Evolutionary conservation across 2,113 vertebrate species (phyloP).

Genomic region (Trogon surrucura): DNA sequence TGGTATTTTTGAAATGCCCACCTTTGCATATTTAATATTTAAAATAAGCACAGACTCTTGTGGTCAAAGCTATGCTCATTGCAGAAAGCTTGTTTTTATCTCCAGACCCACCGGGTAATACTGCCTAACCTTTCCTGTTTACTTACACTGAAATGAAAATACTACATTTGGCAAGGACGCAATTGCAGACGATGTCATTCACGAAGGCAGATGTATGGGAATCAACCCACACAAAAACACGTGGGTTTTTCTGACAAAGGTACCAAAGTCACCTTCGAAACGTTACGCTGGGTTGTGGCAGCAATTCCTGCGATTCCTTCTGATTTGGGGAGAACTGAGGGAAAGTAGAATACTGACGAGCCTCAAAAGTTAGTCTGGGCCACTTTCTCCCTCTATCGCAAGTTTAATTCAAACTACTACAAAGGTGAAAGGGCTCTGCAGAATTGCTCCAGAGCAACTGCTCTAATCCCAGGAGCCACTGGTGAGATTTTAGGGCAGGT

Average conservation of each 20-base stretch:
- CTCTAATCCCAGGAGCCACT: not conserved
- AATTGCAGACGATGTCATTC: not conserved
- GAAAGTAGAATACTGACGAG: not conserved
- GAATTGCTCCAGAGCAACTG: not conserved
- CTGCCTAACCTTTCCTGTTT: not conserved
- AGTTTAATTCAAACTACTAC: not conserved
- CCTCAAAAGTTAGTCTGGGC: not conserved
- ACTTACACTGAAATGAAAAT: not conserved
- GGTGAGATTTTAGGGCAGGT: not conserved
- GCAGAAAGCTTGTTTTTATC: not conserved
- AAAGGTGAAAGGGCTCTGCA: not conserved
- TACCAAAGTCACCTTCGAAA: not conserved
- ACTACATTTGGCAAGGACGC: not conserved
- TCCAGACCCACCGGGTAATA: not conserved
- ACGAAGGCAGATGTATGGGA: not conserved
- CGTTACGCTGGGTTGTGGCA: not conserved
- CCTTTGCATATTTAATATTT: not conserved
- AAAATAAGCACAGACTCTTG: not conserved
- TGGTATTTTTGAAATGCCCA: not conserved
- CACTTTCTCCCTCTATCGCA: not conserved
- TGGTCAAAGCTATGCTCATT: not conserved
- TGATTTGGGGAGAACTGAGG: not conserved
- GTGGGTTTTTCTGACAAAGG: fast-evolving
- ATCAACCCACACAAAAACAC: not conserved
- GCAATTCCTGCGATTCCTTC: not conserved